A percentile compares a stretch with the other conserved stretches of the same genome.
phyloP scores from a whole-genome alignment of 1,140 invertebrate genomes.

The Anastrepha ludens region DNA sequence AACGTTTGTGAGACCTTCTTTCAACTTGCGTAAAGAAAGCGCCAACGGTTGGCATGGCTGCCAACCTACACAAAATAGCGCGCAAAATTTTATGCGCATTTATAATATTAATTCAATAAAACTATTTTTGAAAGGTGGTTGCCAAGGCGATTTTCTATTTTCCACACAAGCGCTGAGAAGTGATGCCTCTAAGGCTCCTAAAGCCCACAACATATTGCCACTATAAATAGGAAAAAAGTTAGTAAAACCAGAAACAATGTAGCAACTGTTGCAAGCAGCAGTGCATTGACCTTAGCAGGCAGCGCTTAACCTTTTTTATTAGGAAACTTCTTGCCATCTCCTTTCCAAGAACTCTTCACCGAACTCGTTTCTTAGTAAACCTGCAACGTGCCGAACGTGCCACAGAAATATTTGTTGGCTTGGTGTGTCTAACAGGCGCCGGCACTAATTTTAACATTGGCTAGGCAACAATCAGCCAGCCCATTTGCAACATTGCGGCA shows the following conservation, averaged over 20 bases:
- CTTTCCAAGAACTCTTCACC: neutral
- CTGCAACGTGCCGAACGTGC: conserved; percentile 3
- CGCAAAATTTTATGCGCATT: neutral
- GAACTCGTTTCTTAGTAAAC: neutral
- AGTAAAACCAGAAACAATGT: neutral
- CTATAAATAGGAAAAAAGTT: neutral
- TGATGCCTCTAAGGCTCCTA: neutral
- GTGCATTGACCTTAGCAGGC: neutral
- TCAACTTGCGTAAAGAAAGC: neutral
- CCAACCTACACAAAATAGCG: neutral
- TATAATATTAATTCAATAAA: conserved; percentile 14
- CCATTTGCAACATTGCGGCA: conserved; percentile 40
- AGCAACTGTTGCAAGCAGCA: conserved; percentile 41
- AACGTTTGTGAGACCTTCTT: neutral
- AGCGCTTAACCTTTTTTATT: conserved; percentile 7
- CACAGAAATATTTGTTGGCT: conserved; percentile 30
- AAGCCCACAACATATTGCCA: conserved; percentile 6
- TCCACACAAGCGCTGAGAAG: neutral
- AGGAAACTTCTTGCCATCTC: neutral
- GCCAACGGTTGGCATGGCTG: neutral
- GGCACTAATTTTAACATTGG: conserved; percentile 19
- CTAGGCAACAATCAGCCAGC: conserved; percentile 26
- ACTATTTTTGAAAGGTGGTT: neutral
- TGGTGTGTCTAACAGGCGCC: conserved; percentile 47
- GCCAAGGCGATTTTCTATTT: neutral